Percentiles rank a stretch among this genome's conserved stretches.
These are phyloP conservation scores for Parnassius apollo DNA, from an alignment of 2,888 invertebrate genomes.

Conservation along the genomic window DNA sequence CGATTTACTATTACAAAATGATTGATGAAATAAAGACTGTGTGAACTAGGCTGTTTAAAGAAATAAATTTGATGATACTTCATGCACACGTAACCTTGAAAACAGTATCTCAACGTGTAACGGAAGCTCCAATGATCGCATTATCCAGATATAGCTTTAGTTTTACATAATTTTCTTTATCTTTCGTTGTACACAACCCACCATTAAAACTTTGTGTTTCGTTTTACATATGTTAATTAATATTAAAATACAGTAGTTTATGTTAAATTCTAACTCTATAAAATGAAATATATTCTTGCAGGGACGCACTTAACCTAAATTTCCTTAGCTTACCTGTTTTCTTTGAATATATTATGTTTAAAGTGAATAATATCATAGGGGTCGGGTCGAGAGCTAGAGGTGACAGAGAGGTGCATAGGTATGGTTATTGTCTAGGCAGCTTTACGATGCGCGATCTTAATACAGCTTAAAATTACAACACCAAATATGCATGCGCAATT, in stretches of 20 bases:
- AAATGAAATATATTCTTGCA: conserved; percentile 72
- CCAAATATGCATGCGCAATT: conserved; percentile 3
- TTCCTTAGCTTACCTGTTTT: conserved; percentile 69
- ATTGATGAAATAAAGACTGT: no score
- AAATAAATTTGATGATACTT: no score
- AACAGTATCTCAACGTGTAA: not conserved
- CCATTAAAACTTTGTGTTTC: conserved; percentile 40
- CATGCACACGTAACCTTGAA: no score
- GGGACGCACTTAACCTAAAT: conserved; percentile 49
- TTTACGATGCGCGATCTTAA: conserved; percentile 4
- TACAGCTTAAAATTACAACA: conserved; percentile 5
- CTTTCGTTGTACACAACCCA: conserved; percentile 73
- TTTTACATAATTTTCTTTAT: conserved; percentile 32
- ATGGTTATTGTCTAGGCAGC: conserved; percentile 18
- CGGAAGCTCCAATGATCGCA: not conserved
- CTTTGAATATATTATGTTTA: conserved; percentile 43
- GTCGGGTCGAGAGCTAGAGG: conserved; percentile 43
- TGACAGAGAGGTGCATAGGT: conserved; percentile 43
- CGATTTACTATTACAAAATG: no score
- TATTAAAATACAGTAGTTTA: conserved; percentile 34
- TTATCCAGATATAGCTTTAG: not conserved
- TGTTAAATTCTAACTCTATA: conserved; percentile 49
- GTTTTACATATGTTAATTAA: conserved; percentile 9
- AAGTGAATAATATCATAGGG: conserved; percentile 22
- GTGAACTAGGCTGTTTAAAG: no score